Evolutionary conservation across 2,888 invertebrate genomes (phyloP), one percentile per base, ranked within the genome.

Genomic region (Nemotelus pantherinus): DNA sequence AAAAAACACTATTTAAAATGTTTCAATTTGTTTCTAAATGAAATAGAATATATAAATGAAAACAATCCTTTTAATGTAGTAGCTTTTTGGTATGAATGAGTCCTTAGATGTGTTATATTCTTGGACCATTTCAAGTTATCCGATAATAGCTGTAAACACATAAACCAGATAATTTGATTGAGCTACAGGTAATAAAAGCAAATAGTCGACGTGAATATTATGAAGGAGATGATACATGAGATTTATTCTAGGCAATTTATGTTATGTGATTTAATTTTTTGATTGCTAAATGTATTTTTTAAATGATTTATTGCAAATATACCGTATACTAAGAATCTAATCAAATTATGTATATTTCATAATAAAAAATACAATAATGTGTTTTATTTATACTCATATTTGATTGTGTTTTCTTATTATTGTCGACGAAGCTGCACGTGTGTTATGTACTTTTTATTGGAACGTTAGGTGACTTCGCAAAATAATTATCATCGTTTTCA

Each of bases 321-420:
- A 6, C 47, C 44, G 9, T 47, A 74, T 63, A 55, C 55, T 70
- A 70, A 72, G 74, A 48, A 48, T 44, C 63, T 74, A 74, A 74
- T 74, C 48, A n/a, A 74, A 63, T 60, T 63, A 60, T 63, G 63
- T 74, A 43, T 74, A 60, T 60, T 74, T 71, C 60, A 74, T 74
- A 74, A 74, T 43, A 43, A 25, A 25, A 25, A 25, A 25, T 25
- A 25, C 25, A 25, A 25, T 25, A 25, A 74, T 48, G 58, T 74
- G 63, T 74, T 74, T 74, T 74, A 74, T 74, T 74, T 74, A 74
- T 74, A 60, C 70, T 47, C 70, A 7, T 41, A 65, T 4, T n/a
- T 5, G 4, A 25, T 5, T 58, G 7, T 6, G 5, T 10, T 58
- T 58, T 58, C 5, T 58, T 58, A 58, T 50, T 50, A 9, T 9